Evolutionary conservation across 2,797 vertebrate genomes (phyloP).

Genomic region (Apogon talboti): DNA sequence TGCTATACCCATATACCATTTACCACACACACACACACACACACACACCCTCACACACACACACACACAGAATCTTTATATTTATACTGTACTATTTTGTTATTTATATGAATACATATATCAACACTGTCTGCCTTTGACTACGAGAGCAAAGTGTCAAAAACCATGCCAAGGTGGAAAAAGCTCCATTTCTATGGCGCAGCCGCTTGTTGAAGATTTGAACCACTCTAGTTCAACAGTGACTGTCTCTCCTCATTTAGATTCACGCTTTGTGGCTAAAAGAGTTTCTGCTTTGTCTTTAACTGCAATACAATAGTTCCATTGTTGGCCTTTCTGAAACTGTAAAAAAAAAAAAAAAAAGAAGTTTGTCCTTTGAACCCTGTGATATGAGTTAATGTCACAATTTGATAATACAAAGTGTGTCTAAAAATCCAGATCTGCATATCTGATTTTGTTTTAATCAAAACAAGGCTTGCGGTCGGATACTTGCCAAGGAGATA

Average conservation of each 20-base stretch:
- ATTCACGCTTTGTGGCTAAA: conserved; percentile 67
- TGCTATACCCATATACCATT: conserved; percentile 46
- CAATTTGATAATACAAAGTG: conserved; percentile 48
- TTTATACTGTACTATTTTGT: conserved; percentile 85
- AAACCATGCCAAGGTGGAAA: conserved; percentile 71
- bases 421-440: conserved; percentile 46
- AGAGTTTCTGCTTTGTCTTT: conserved; percentile 66
- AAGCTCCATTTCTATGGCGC: conserved; percentile 62
- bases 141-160: conserved; percentile 80
- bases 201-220: conserved; percentile 55
- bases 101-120: conserved; percentile 83
- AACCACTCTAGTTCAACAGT: conserved; percentile 57
- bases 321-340: conserved; percentile 72
- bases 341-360: conserved; percentile 24
- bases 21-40: conserved; percentile 35
- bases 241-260: conserved; percentile 64
- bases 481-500: conserved; percentile 54
- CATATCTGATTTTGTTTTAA: conserved; percentile 53
- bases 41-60: too few relatives aligned
- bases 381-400: conserved; percentile 48
- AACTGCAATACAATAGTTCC: conserved; percentile 76
- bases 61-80: conserved; percentile 82
- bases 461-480: conserved; percentile 28
- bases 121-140: conserved; percentile 83
- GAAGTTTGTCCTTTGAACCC: conserved; percentile 47